phyloP scores from a whole-genome alignment of 2,797 vertebrate species.

The Mormyrops boulengeri region DNA sequence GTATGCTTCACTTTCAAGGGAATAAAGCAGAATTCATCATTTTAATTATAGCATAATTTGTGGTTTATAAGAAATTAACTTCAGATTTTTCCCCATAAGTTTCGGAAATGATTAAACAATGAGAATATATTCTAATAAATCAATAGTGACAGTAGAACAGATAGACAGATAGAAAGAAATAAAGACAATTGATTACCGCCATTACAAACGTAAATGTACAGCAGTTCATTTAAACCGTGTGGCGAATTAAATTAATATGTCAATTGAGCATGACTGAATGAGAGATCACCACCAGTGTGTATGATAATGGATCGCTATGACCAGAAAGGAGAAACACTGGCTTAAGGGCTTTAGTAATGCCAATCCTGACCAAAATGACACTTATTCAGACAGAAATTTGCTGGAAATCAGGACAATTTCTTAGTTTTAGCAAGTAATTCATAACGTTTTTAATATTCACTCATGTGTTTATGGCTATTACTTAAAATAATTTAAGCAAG shows the following conservation, averaged over 20 bases:
- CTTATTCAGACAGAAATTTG: neutral
- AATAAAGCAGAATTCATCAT: neutral
- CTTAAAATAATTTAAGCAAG: neutral
- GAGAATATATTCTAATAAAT: neutral
- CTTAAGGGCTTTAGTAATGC: neutral
- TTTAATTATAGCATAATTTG: neutral
- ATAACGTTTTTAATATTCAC: neutral
- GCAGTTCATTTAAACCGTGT: neutral
- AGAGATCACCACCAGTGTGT: neutral
- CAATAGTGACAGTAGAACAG: neutral
- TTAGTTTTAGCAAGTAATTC: neutral
- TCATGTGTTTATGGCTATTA: neutral
- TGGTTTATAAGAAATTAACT: neutral
- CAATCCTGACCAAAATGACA: neutral
- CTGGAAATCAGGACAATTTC: neutral
- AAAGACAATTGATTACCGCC: neutral
- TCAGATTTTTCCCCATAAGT: neutral
- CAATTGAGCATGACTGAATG: neutral
- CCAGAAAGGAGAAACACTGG: neutral
- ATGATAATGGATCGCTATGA: neutral
- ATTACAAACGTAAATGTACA: neutral
- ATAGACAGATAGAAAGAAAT: neutral
- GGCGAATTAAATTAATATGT: neutral
- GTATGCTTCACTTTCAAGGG: neutral
- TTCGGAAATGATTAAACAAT: neutral